phyloP scores from a whole-genome alignment of 2,797 vertebrate genomes.

The Masticophis lateralis region DNA sequence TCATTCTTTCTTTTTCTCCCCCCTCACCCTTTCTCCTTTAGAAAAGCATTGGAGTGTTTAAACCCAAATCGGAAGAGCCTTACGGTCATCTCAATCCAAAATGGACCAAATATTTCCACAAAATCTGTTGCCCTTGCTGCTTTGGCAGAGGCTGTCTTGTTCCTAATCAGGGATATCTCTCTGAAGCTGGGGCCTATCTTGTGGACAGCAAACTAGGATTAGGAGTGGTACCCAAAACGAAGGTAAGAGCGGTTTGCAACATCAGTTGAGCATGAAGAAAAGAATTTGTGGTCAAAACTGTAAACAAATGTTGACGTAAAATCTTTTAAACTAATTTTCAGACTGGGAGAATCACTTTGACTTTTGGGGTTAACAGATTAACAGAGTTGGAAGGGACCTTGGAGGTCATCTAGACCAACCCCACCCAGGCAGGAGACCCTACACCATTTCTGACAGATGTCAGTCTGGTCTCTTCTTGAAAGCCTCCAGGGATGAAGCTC shows the following conservation, averaged over 20 bases:
- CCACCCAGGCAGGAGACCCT: too few species aligned
- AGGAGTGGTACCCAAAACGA: slow-evolving; percentile 93
- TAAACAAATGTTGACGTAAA: neutral
- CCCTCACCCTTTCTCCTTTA: slow-evolving; percentile 48
- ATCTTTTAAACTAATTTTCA: neutral
- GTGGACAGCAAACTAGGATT: slow-evolving; percentile 91
- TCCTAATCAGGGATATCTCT: slow-evolving; percentile 97
- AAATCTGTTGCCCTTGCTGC: slow-evolving; percentile 97
- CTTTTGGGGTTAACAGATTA: neutral
- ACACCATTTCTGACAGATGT: too few species aligned
- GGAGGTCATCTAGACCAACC: too few species aligned
- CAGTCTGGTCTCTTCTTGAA: too few species aligned
- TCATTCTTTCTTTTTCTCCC: slow-evolving; percentile 2
- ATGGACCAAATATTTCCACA: slow-evolving; percentile 99
- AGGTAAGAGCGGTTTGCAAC: slow-evolving; percentile 73
- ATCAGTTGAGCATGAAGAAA: neutral
- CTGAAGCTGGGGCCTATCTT: slow-evolving; percentile 90
- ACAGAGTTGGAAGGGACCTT: too few species aligned
- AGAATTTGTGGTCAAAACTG: neutral
- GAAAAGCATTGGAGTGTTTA: slow-evolving; percentile 95
- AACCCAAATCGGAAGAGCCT: slow-evolving; percentile 99
- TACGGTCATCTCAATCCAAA: slow-evolving; percentile 98
- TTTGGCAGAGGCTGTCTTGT: slow-evolving; percentile 95
- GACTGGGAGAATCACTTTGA: neutral
- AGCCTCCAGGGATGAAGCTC: too few species aligned